phyloP scores from a whole-genome alignment of 2,797 vertebrate species.

The Falco novaeseelandiae region DNA sequence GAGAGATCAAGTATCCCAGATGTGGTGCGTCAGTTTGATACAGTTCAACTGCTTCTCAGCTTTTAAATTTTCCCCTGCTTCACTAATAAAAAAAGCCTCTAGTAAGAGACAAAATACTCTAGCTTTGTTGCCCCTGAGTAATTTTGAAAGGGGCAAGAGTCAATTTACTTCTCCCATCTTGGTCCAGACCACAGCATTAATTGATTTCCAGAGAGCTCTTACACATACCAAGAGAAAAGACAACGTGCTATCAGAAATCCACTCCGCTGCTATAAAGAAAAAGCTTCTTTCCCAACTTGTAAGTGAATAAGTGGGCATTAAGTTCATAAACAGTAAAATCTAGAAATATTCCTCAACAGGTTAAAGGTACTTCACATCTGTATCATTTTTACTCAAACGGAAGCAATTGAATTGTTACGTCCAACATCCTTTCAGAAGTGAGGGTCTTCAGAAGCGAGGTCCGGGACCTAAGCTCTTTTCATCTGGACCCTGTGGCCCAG shows the following conservation, averaged over 20 bases:
- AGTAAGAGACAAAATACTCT: background rate
- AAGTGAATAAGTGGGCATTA: background rate
- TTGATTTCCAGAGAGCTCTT: background rate
- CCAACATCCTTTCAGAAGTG: background rate
- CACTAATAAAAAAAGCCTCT: background rate
- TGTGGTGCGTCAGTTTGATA: background rate
- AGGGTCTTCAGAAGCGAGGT: background rate
- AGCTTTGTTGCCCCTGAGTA: background rate
- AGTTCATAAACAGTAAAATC: background rate
- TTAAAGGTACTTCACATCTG: background rate
- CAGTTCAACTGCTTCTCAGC: too few species aligned
- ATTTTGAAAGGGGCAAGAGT: background rate
- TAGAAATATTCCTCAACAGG: background rate
- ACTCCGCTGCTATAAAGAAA: background rate
- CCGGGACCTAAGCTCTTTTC: background rate
- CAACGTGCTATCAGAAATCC: background rate
- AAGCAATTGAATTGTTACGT: background rate
- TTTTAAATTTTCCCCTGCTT: background rate
- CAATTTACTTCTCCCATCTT: background rate
- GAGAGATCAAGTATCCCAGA: background rate
- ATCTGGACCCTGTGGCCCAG: background rate
- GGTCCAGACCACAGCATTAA: background rate
- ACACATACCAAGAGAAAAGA: background rate
- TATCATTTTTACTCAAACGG: background rate
- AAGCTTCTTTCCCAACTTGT: background rate